Base-by-base conservation (phyloP, 64 coral and sea anemone genomes). In the Pachyseris speciosa region DNA sequence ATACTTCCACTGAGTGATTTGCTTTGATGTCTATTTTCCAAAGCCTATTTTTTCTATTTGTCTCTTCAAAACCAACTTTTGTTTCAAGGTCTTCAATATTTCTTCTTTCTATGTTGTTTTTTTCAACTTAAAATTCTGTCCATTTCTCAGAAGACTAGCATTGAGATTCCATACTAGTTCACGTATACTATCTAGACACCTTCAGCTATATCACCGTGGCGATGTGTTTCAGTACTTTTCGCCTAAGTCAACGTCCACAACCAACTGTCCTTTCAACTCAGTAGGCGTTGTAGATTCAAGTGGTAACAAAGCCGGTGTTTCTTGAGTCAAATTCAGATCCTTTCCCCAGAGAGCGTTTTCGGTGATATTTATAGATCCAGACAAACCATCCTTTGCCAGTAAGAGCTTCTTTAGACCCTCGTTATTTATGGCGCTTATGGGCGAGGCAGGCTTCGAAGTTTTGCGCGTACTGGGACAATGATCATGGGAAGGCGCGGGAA, bases 301-400 rank as follows among this genome's bases (percentile, higher is more conserved):
- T 33, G 42, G 73, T 25, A 76, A n/a, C 8, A 81, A 60, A 53
- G 77, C 19, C 5, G 84, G 50, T 69, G 66, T 81, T 42, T 72
- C 73, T 57, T 87, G 47, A 15, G 33, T 80, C 49, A 67, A 49
- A n/a, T 67, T 76, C 59, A 75, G 22, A 22, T 94, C 90, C 17
- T 69, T 76, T 26, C 79, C 78, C 95, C 95, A 97, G n/a, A 97
- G 83, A 60, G 72, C 86, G 40, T 97, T 97, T 39, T 92, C 92
- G 19, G 57, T 93, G 55, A 96, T 93, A 11, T 81, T 87, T 6
- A 92, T 37, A 5, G 51, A 81, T 24, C 68, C 78, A 12, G 57
- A 86, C 38, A 87, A 33, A 2, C 95, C 86, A 24, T 93, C 27
- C 5, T 24, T 83, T 37, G 78, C 64, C 19, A 78, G 83, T 24